phyloP scores from a whole-genome alignment of 2,797 vertebrate species.

The Coreius guichenoti region DNA sequence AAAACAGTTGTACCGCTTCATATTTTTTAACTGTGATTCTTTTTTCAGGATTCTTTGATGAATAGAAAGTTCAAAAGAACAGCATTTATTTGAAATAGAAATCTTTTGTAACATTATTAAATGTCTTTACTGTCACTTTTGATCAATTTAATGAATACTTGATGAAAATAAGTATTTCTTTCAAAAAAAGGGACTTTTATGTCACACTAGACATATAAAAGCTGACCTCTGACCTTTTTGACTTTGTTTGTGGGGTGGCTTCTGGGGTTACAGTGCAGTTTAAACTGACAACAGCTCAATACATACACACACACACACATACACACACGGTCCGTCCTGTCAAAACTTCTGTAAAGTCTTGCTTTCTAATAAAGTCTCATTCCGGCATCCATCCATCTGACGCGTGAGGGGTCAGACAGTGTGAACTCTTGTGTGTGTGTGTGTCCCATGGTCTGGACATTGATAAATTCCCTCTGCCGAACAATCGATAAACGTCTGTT shows the following conservation, averaged over 20 bases:
- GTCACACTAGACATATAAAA: conserved; percentile 10
- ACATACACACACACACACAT: conserved; percentile 35
- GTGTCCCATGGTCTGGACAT: conserved; percentile 76
- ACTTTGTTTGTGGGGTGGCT: neutral
- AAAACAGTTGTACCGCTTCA: neutral
- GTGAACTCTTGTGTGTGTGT: conserved; percentile 70
- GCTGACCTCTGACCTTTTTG: conserved; percentile 29
- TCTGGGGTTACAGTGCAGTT: neutral
- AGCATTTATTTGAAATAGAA: neutral
- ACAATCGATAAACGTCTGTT: conserved; percentile 92
- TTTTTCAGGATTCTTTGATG: neutral
- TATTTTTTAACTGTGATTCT: neutral
- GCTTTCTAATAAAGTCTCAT: conserved; percentile 62
- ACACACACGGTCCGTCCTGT: conserved; percentile 36
- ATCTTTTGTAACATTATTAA: neutral
- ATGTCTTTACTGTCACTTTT: neutral
- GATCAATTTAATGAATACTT: neutral
- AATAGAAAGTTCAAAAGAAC: neutral
- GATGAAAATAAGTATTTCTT: neutral
- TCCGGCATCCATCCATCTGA: conserved; percentile 58
- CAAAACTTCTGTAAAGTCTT: conserved; percentile 59
- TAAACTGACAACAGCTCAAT: conserved; percentile 18
- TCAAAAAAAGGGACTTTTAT: neutral
- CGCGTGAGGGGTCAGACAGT: conserved; percentile 52
- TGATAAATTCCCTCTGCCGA: conserved; percentile 84